These are phyloP conservation scores for Lasioglossum zephyrum DNA, from an alignment of 2,888 invertebrate genomes.

Conservation along the genomic window DNA sequence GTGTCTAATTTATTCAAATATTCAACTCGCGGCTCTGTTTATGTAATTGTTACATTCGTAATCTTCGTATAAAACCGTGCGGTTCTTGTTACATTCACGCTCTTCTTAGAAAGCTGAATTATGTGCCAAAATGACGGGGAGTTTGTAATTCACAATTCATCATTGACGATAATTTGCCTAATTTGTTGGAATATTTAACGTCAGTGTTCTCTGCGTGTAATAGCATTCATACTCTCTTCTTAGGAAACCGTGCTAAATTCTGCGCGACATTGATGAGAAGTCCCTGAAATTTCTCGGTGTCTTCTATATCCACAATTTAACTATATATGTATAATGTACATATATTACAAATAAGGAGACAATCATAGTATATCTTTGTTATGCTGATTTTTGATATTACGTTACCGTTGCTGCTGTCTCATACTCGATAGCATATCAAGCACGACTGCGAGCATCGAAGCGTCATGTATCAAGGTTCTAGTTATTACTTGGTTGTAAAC, in stretches of 20 bases:
- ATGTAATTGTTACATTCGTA: not conserved
- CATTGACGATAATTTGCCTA: not conserved
- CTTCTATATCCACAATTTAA: not conserved
- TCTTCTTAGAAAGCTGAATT: not conserved
- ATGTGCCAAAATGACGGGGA: not conserved
- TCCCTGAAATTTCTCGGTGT: not conserved
- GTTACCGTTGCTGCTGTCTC: not conserved
- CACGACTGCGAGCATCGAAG: not conserved
- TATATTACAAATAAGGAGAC: not conserved
- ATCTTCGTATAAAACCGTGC: not conserved
- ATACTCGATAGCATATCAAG: not conserved
- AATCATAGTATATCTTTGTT: not conserved
- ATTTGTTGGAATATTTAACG: not conserved
- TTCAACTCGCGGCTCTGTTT: not conserved
- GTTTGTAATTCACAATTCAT: not conserved
- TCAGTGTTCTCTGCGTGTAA: not conserved
- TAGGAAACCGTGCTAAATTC: not conserved
- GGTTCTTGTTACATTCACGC: not conserved
- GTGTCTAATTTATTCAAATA: not conserved
- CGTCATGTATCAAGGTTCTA: not conserved
- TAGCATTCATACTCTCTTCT: not conserved
- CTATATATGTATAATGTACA: not conserved
- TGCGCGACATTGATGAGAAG: not conserved
- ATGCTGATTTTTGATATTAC: not conserved
- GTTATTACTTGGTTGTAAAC: not conserved